phyloP scores from a whole-genome alignment of 2,797 vertebrate species.

The Morus bassanus region DNA sequence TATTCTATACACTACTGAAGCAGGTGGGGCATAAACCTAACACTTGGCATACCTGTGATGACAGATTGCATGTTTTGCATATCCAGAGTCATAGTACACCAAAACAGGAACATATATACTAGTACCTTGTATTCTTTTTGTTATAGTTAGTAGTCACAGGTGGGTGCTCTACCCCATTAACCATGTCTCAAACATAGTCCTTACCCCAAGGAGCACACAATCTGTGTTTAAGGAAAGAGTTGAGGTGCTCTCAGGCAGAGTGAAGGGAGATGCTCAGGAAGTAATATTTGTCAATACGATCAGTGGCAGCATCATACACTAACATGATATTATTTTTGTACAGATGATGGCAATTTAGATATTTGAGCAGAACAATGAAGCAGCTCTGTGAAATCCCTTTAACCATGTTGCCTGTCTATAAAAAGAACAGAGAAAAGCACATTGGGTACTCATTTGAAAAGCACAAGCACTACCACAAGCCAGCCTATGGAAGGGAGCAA shows the following conservation, averaged over 20 bases:
- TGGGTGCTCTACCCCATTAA: not conserved
- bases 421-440: not conserved
- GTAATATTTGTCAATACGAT: not conserved
- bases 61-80: not conserved
- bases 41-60: not conserved
- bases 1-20: not conserved
- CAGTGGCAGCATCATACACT: not conserved
- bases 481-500: not conserved
- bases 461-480: not conserved
- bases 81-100: not conserved
- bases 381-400: not conserved
- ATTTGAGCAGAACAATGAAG: not conserved
- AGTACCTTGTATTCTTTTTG: not conserved
- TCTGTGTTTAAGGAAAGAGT: not conserved
- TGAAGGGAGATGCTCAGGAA: not conserved
- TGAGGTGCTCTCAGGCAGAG: not conserved
- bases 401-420: not conserved
- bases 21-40: not conserved
- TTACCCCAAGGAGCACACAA: not conserved
- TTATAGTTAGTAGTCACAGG: not conserved
- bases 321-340: not conserved
- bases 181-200: not conserved
- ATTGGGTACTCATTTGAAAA: not conserved
- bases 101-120: not conserved
- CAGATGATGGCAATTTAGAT: not conserved